phyloP scores from a whole-genome alignment of 2,888 invertebrate genomes.

The Aspidiotus destructor region DNA sequence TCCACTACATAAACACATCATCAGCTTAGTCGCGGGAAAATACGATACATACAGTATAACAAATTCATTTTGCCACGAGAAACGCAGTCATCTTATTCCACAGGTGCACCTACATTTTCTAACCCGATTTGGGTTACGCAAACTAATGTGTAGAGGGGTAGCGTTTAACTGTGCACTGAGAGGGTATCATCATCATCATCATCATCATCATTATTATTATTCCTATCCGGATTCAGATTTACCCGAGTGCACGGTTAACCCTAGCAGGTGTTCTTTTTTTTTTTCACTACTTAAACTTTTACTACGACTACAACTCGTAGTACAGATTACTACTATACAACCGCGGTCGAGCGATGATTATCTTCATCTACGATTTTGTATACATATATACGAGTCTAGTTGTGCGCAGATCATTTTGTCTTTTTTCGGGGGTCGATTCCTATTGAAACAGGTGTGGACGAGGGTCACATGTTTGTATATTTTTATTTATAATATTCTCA shows the following conservation, averaged over 20 bases:
- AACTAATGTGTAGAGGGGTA: conserved; percentile 15
- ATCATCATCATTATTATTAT: conserved; percentile 16
- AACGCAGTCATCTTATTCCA: conserved; percentile 5
- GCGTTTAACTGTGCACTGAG: neutral
- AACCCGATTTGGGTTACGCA: conserved; percentile 30
- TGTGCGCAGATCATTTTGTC: neutral
- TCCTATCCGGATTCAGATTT: conserved; percentile 19
- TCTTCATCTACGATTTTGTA: too few relatives aligned
- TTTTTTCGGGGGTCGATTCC: neutral
- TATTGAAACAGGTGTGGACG: conserved; percentile 30
- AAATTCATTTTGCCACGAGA: too few relatives aligned
- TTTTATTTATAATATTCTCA: neutral
- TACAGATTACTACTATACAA: too few relatives aligned
- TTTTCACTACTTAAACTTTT: neutral
- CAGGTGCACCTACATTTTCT: conserved; percentile 22
- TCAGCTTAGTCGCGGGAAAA: neutral
- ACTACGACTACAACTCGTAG: too few relatives aligned
- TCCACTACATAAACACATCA: neutral
- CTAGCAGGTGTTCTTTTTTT: conserved; percentile 28
- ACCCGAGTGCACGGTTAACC: conserved; percentile 31
- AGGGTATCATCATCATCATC: conserved; percentile 25
- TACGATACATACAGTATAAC: too few relatives aligned
- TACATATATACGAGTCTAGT: neutral
- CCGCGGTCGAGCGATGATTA: too few relatives aligned
- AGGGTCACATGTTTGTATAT: conserved; percentile 4